Evolutionary conservation across 2,888 invertebrate species (phyloP).

Genomic region (Atrina japonica): DNA sequence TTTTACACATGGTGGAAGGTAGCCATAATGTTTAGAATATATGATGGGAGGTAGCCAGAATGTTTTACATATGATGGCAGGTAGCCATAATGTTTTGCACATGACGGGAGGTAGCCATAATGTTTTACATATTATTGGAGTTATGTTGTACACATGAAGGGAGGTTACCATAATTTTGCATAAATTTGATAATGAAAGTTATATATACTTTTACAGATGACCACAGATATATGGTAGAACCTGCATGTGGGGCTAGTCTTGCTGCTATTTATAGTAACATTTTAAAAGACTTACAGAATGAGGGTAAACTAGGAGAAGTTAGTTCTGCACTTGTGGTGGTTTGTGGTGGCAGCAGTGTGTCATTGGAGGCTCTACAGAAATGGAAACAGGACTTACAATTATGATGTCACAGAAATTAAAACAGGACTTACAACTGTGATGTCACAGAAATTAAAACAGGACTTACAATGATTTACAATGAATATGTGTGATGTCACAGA

Average conservation of each 20-base stretch:
- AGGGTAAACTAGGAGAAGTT: constrained; percentile 65
- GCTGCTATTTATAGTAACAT: constrained; percentile 80
- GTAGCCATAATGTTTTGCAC: no score
- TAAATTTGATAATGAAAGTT: not conserved
- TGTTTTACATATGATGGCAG: no score
- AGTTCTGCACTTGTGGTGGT: constrained; percentile 80
- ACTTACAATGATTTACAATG: no score
- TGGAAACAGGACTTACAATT: constrained; percentile 80
- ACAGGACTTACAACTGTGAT: constrained; percentile 10
- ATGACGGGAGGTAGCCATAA: no score
- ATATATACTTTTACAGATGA: constrained; percentile 80
- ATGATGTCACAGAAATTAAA: constrained; percentile 30
- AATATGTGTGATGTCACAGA: constrained; percentile 18
- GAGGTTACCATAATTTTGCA: no score
- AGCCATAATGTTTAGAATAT: no score
- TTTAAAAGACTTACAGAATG: constrained; percentile 72
- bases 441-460: not conserved
- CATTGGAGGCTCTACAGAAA: constrained; percentile 83
- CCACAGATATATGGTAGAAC: constrained; percentile 82
- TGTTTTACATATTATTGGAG: no score
- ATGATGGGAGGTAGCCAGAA: no score
- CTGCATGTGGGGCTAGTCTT: constrained; percentile 82
- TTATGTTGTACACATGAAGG: no score
- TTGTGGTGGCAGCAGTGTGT: constrained; percentile 84
- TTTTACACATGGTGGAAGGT: no score